Conservation (phyloP, 2,113 vertebrate genomes). For the Leptobrachium ailaonicum region DNA sequence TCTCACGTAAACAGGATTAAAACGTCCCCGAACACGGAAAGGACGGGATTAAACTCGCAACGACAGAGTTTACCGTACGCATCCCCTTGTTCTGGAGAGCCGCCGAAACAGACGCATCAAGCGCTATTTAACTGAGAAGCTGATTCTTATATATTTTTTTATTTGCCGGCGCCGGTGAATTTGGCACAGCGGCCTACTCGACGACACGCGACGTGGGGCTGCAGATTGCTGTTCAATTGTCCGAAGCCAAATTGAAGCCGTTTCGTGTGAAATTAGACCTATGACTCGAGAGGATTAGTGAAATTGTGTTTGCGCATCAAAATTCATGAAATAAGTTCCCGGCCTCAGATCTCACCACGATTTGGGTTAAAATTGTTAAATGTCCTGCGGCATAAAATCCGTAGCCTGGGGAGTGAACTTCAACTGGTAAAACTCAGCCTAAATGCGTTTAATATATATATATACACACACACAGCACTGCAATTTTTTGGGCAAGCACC, state of each 20-base stretch:
- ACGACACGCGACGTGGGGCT: neutral
- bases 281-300: slow-evolving; percentile 24
- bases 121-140: neutral
- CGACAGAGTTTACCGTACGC: slow-evolving; percentile 23
- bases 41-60: neutral
- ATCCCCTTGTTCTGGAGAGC: slow-evolving; percentile 1
- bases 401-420: no score
- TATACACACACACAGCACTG: no score
- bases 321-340: neutral
- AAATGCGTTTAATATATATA: no score
- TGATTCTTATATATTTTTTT: no score
- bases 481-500: no score
- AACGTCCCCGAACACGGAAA: neutral
- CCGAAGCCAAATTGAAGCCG: neutral
- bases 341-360: neutral
- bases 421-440: no score
- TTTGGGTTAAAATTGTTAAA: neutral
- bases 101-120: neutral
- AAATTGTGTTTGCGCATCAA: slow-evolving; percentile 20
- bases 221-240: slow-evolving; percentile 2
- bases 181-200: neutral
- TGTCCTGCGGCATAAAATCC: neutral
- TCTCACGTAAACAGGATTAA: slow-evolving; percentile 22
- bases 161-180: neutral
- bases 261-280: neutral